Evolutionary conservation across 2,888 invertebrate species (phyloP), one percentile per base, ranked within the genome.

Genomic region (Epistrophe grossulariae): DNA sequence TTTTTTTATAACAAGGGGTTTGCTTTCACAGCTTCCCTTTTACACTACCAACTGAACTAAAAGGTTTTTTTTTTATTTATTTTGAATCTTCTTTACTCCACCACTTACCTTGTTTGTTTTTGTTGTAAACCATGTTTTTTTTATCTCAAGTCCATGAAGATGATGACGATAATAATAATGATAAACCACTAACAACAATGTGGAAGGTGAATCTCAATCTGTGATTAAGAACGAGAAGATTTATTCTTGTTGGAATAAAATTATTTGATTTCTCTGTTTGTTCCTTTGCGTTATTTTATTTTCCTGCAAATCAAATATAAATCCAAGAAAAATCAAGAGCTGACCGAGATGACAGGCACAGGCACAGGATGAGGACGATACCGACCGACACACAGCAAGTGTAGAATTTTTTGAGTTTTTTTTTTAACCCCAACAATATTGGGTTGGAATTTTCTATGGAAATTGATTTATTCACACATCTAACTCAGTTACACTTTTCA

Each of bases 101-200:
- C 15, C 31, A 80, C 84, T 84, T 72, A 84, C 84, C 84, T 84
- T 80, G 35, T 38, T 38, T 60, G 19, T 31, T 48, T 17, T 66
- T 66, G 35, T 40, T 66, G 70, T 71, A 80, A 57, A 60, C 40
- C 24, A 8, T 24, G 24, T 50, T 52, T 15, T 70, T 68, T 72
- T 60, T 62, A 82, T 59, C 55, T 71, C 74, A 24, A 43, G 71
- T 66, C 50, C 84, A 45, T 64, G 31, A 68, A 79, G 68, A 70
- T 68, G 68, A 68, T 48, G 35, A 43, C 28, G 45, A 48, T 70
- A 55, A 52, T 45, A 38, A 48, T 57, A 17, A 24, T n/a, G n/a
- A n/a, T 19, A 64, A 55, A 84, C 80, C 70, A 62, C 70, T 35
- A 64, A 43, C 35, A 64, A 76, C n/a, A 48, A 55, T 35, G 24